Conservation (phyloP, 2,113 vertebrate genomes). For the Oreochromis tanganicae region DNA sequence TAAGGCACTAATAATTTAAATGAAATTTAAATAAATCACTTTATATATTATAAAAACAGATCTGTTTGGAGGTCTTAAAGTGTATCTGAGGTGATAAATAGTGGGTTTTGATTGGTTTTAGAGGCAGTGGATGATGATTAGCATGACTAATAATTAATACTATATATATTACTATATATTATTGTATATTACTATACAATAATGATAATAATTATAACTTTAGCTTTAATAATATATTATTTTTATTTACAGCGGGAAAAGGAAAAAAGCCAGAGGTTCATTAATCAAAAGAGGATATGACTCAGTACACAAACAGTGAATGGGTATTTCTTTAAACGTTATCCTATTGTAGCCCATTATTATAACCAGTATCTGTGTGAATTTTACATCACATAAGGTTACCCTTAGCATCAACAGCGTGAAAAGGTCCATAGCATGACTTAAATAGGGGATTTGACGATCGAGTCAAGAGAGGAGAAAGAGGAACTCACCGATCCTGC, state of each 20-base stretch:
- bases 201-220: not conserved
- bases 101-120: not conserved
- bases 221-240: not conserved
- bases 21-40: not conserved
- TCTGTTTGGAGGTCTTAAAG: not conserved
- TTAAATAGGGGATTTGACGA: not conserved
- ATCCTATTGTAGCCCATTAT: not conserved
- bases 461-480: accelerated
- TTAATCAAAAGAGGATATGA: not conserved
- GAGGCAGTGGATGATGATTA: not conserved
- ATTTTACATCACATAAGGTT: not conserved
- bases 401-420: not conserved
- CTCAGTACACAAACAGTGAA: not conserved
- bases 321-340: not conserved
- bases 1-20: not conserved
- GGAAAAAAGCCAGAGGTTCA: not conserved
- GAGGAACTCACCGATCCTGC: slow-evolving; percentile 47
- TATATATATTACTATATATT: not conserved
- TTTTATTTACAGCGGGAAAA: not conserved
- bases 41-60: not conserved
- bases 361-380: not conserved
- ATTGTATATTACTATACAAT: not conserved
- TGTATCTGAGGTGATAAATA: not conserved
- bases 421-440: not conserved
- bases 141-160: not conserved